Conservation (phyloP, 2,113 vertebrate species). For the Electrona antarctica region DNA sequence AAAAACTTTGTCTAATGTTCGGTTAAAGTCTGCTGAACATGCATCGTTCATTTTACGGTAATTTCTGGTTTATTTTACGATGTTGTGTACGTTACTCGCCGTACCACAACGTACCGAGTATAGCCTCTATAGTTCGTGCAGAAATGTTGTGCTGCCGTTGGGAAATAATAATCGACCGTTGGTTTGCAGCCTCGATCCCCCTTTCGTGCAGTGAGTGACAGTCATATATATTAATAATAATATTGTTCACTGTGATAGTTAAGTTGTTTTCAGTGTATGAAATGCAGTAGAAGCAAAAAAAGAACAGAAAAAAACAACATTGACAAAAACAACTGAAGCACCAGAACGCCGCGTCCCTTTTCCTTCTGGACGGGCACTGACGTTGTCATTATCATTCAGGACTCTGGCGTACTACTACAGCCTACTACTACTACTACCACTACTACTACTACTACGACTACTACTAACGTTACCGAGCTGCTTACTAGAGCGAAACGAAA, state of each 20-base stretch:
- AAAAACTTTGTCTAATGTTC: slow-evolving; percentile 80
- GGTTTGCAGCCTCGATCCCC: slow-evolving; percentile 59
- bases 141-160: slow-evolving; percentile 47
- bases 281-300: slow-evolving; percentile 1
- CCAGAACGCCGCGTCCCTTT: slow-evolving; percentile 12
- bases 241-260: background rate
- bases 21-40: slow-evolving; percentile 46
- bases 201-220: background rate
- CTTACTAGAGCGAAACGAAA: slow-evolving; percentile 67
- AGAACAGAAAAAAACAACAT: too few relatives aligned
- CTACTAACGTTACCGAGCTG: slow-evolving; percentile 41
- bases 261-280: background rate
- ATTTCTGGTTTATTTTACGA: background rate
- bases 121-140: slow-evolving; percentile 28
- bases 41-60: background rate
- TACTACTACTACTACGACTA: slow-evolving; percentile 66
- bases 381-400: slow-evolving; percentile 45
- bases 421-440: slow-evolving; percentile 61
- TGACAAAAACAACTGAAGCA: background rate
- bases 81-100: slow-evolving; percentile 40
- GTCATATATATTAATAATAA: slow-evolving; percentile 37
- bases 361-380: slow-evolving; percentile 28
- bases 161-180: slow-evolving; percentile 53
- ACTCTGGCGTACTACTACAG: slow-evolving; percentile 67
- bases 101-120: slow-evolving; percentile 33